These are phyloP conservation scores for Sesamia nonagrioides DNA, from an alignment of 1,140 invertebrate genomes.

Conservation along the genomic window DNA sequence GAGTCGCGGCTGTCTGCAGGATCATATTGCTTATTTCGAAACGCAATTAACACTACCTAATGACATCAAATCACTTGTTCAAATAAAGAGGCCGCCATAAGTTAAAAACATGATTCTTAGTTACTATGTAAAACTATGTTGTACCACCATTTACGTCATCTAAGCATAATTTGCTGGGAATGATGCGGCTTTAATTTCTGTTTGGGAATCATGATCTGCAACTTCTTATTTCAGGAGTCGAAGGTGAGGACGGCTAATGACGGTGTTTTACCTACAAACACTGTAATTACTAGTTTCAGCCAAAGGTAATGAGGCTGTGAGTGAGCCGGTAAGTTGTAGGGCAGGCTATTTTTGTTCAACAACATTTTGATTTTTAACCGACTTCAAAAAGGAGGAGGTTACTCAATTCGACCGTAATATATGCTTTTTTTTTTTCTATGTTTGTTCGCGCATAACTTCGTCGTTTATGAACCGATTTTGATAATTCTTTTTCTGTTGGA, in stretches of 20 bases:
- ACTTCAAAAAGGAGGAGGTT: too few relatives aligned
- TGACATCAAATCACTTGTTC: slow-evolving; percentile 55
- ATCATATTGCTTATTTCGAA: slow-evolving; percentile 6
- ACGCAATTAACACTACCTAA: slow-evolving; percentile 45
- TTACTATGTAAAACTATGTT: neutral
- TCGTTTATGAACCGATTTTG: too few relatives aligned
- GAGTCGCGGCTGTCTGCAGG: too few relatives aligned
- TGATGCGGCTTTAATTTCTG: neutral
- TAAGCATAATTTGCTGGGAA: neutral
- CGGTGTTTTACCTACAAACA: neutral
- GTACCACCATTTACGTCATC: neutral
- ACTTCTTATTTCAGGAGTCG: slow-evolving; percentile 3
- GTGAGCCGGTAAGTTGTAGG: too few relatives aligned
- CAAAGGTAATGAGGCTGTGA: neutral
- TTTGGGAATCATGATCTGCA: neutral
- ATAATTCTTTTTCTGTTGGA: too few relatives aligned
- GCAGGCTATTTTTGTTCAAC: neutral
- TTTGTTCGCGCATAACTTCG: too few relatives aligned
- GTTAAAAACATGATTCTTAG: neutral
- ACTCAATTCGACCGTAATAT: too few relatives aligned
- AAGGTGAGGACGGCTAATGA: neutral
- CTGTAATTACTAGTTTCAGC: neutral
- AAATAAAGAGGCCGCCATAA: slow-evolving; percentile 40
- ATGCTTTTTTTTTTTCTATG: too few relatives aligned
- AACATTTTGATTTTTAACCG: neutral